Evolutionary conservation across 1,140 invertebrate genomes (phyloP), one percentile per base, ranked within the genome.

Genomic region (Drosophila parabipectinata): DNA sequence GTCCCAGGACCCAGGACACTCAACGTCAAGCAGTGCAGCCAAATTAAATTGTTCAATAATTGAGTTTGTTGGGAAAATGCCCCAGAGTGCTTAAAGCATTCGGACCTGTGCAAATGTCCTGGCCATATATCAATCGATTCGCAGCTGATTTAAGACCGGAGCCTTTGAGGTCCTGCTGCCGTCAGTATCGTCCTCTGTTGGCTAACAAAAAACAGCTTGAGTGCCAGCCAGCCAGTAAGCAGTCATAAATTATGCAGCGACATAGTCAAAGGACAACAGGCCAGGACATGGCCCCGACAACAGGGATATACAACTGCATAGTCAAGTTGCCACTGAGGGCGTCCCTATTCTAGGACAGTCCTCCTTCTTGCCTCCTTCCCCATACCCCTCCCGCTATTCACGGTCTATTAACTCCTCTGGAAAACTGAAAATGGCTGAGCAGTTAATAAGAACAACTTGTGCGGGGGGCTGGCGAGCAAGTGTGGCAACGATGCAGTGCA

Each of bases 241-340:
- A 88, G 82, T 87, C 82, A 87, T 87, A 87, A 87, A 87, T 87
- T 87, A 87, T 87, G 83, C 83, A 87, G 82, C 75, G 83, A 87
- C 78, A 87, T 72, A 82, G 82, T 79, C 82, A 81, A 88, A 87
- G 78, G 83, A 87, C 82, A 87, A 78, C 74, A 53, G 54, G 14
- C 63, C 51, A 82, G 74, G 55, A 73, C 57, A 54, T 18, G 28
- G 58, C 55, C 28, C 32, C 64, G 37, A 58, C 58, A 47, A 60
- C 61, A 84, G 63, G 58, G 61, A 77, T 57, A 60, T 72, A 77
- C 81, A 81, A 67, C 56, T 79, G 59, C 72, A 76, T 39, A 76
- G 58, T 60, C 74, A 82, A 75, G 74, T 68, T 72, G 55, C 57
- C 57, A 59, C 28, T 26, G 45, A 18, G 1, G 44, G 15, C 57